phyloP scores from a whole-genome alignment of 2,113 vertebrate species.

The Periophthalmodon schlosseri region DNA sequence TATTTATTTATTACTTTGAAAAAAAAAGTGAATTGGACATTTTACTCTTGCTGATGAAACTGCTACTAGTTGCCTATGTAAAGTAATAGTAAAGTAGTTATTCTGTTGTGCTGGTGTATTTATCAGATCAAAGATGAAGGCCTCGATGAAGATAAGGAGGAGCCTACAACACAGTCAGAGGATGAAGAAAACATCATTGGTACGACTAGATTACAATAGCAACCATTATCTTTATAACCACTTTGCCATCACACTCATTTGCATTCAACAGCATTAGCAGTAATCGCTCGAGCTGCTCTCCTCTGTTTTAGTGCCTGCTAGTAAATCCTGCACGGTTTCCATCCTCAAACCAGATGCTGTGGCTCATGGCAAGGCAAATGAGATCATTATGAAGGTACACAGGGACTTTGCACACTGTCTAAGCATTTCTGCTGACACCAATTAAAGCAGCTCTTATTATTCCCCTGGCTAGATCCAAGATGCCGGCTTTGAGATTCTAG shows the following conservation, averaged over 20 bases:
- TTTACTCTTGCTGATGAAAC: background rate
- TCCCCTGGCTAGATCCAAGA: slow-evolving; percentile 80
- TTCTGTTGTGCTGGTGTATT: slow-evolving; percentile 15
- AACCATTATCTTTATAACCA: background rate
- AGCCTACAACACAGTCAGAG: slow-evolving; percentile 38
- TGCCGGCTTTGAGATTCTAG: slow-evolving; percentile 85
- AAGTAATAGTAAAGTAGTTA: background rate
- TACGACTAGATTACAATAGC: slow-evolving; percentile 39
- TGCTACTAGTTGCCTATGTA: no score
- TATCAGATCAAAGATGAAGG: slow-evolving; percentile 69
- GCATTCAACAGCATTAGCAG: slow-evolving; percentile 10
- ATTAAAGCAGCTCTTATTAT: slow-evolving; percentile 24
- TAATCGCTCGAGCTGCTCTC: slow-evolving; percentile 24
- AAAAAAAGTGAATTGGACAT: no score
- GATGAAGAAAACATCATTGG: slow-evolving; percentile 72
- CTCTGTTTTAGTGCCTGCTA: slow-evolving; percentile 69
- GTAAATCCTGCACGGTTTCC: slow-evolving; percentile 81
- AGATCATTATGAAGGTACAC: slow-evolving; percentile 88
- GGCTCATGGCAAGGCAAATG: slow-evolving; percentile 82
- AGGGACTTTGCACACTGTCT: slow-evolving; percentile 29
- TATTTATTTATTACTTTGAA: no score
- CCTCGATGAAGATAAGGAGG: slow-evolving; percentile 55
- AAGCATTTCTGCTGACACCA: slow-evolving; percentile 37
- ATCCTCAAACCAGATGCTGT: slow-evolving; percentile 89
- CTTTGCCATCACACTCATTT: slow-evolving; percentile 6